phyloP scores from a whole-genome alignment of 2,888 invertebrate genomes.

The Amiota mariae region DNA sequence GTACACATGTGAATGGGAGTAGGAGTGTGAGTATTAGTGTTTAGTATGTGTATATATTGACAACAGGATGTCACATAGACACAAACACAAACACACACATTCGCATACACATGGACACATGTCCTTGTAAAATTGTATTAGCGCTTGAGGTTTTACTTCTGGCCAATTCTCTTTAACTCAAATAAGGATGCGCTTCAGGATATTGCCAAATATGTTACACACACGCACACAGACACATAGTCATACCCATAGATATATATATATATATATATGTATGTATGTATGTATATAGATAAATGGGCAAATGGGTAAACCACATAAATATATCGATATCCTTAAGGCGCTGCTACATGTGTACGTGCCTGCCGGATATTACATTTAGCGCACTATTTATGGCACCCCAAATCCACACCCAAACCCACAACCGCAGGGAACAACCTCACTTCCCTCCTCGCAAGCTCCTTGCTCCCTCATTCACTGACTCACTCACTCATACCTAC shows the following conservation, averaged over 20 bases:
- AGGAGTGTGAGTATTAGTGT: not conserved
- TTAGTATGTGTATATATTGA: not conserved
- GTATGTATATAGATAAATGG: not conserved
- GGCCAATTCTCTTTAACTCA: not conserved
- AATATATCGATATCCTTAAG: too few relatives aligned
- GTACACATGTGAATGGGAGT: not conserved
- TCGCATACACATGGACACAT: slow-evolving; percentile 25
- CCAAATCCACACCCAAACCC: not conserved
- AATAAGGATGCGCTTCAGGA: slow-evolving; percentile 13
- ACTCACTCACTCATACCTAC: not conserved
- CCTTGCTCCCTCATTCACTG: not conserved
- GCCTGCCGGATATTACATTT: slow-evolving; percentile 26
- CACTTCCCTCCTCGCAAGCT: not conserved
- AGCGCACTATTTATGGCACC: slow-evolving; percentile 17
- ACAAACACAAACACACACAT: too few relatives aligned
- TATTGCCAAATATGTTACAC: slow-evolving; percentile 16
- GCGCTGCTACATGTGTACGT: not conserved
- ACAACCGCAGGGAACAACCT: not conserved
- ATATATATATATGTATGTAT: not conserved
- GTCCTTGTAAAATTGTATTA: slow-evolving; percentile 10
- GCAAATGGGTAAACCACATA: too few relatives aligned
- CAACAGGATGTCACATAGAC: slow-evolving; percentile 8
- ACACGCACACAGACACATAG: not conserved
- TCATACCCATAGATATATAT: not conserved
- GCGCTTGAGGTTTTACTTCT: slow-evolving; percentile 32